A percentile compares a stretch with the other conserved stretches of the same genome.
These are phyloP conservation scores for Tursiops truncatus DNA, from an alignment of 2,113 vertebrate genomes.

Conservation along the genomic window DNA sequence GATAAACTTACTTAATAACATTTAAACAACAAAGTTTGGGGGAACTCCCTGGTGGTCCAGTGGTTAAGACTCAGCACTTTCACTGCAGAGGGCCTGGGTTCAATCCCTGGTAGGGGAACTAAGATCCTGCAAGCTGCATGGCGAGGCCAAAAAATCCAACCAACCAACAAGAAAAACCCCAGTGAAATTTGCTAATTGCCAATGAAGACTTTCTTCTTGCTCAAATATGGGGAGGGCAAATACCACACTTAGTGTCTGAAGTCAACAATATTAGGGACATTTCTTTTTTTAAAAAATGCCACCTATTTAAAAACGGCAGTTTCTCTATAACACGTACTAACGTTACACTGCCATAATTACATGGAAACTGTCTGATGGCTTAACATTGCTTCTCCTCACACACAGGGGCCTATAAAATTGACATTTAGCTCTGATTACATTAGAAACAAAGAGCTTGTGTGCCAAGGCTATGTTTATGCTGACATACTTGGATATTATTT, in stretches of 20 bases:
- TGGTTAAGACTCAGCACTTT: too few species aligned
- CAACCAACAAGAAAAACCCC: neutral
- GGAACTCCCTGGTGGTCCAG: too few species aligned
- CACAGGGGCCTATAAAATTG: neutral
- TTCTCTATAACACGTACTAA: neutral
- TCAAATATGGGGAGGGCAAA: neutral
- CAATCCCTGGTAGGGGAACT: too few species aligned
- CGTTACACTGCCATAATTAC: neutral
- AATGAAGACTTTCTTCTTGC: neutral
- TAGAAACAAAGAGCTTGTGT: slow-evolving; percentile 17
- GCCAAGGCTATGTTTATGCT: neutral
- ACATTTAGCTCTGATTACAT: neutral
- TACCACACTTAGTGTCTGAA: neutral
- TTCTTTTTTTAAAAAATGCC: neutral
- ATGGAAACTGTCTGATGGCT: neutral
- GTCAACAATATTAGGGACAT: neutral
- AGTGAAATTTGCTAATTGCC: neutral
- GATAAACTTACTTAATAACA: too few species aligned
- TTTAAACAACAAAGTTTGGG: too few species aligned
- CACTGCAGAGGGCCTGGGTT: too few species aligned
- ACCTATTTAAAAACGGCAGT: neutral
- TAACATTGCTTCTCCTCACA: neutral
- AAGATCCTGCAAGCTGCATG: too few species aligned
- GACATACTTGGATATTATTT: neutral
- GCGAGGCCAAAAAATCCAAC: too few species aligned